Evolutionary conservation across 2,888 invertebrate species (phyloP).

Genomic region (Ectropis crepuscularia): DNA sequence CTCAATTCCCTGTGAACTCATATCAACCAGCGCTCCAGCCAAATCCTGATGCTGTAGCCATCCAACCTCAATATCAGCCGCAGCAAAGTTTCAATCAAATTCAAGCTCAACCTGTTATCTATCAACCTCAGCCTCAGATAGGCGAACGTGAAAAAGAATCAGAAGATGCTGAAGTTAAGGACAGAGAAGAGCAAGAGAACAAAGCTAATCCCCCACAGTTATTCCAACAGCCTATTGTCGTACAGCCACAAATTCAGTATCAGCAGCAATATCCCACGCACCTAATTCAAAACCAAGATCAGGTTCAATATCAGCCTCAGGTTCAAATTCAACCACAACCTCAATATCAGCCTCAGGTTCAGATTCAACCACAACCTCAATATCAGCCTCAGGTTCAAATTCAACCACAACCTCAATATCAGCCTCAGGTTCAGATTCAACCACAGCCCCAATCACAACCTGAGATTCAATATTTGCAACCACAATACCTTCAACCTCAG

Average conservation of each 20-base stretch:
- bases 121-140: constrained; percentile 38
- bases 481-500: background rate
- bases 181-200: constrained; percentile 23
- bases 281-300: constrained; percentile 30
- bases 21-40: constrained; percentile 40
- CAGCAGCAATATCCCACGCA: constrained; percentile 37
- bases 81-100: constrained; percentile 52
- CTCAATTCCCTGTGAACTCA: constrained; percentile 44
- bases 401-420: constrained; percentile 8
- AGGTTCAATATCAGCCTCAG: constrained; percentile 38
- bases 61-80: constrained; percentile 40
- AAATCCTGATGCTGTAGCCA: constrained; percentile 37
- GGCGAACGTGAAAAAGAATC: constrained; percentile 16
- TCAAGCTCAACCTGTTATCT: constrained; percentile 53
- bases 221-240: constrained; percentile 41
- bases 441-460: constrained; percentile 39
- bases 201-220: constrained; percentile 38
- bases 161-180: constrained; percentile 33
- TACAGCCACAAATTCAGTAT: constrained; percentile 29
- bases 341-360: constrained; percentile 22
- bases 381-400: background rate
- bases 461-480: constrained; percentile 30
- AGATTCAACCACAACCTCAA: constrained; percentile 15
- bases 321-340: constrained; percentile 28
- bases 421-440: constrained; percentile 32